Base-by-base conservation (phyloP, 2,888 invertebrate species). In the Proisotoma minuta region DNA sequence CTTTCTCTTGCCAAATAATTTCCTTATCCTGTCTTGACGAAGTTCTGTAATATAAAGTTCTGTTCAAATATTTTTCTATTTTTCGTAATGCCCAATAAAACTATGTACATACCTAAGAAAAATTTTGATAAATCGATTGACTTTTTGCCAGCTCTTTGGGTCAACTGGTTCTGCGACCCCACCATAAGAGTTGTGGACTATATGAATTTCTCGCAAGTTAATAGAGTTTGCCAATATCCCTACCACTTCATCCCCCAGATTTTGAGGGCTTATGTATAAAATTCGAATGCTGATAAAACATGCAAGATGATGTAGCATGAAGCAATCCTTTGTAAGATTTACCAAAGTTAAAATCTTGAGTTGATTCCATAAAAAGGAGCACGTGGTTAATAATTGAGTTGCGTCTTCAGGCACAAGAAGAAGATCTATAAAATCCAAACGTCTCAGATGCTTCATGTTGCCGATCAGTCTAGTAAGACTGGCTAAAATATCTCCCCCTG, bases 241-340 rank as follows among this genome's bases (percentile, higher is more conserved):
- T 22, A 89, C 76, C 1, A 87, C 81, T 75, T 89, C 88, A 65
- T 87, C 86, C 49, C 87, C 85, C 52, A 91, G 78, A 77, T 87
- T 89, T 78, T 89, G 87, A 2, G 87, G 87, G 69, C 86, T 68
- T 8, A 72, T 66, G 62, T 63, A 64, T 1, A 72, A 56, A 24
- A 69, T 54, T 18, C 57, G 80, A 59, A 91, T 81, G 76, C 88
- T 87, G 24, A 88, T 76, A 76, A 91, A 90, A 27, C 88, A 83
- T 0, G 88, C 88, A 26, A 87, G 83, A 74, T 90, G 88, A 65
- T 89, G 78, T 22, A 91, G 79, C 28, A 87, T 85, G 73, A 85
- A 87, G 51, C 83, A 82, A 3, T 81, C 78, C 72, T 84, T 86
- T 0, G 89, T 89, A 2, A 87, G 81, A 77, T 91, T 91, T 5